These are phyloP conservation scores for Scatophagus argus DNA, from an alignment of 2,113 vertebrate species.

Conservation along the genomic window DNA sequence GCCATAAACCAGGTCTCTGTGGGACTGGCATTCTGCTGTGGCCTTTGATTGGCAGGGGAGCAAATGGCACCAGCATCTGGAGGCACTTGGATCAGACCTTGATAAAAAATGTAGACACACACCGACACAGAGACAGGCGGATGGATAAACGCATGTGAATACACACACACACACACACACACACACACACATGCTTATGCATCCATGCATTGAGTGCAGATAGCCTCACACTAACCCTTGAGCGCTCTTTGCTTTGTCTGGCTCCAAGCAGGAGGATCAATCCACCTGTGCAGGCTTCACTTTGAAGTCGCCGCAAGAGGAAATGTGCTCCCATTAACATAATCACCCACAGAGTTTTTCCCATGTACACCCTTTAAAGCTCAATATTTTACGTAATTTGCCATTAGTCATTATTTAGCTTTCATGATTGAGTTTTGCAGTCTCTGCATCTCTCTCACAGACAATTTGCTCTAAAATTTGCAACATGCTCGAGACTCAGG, in stretches of 20 bases:
- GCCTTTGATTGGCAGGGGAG: constrained; percentile 80
- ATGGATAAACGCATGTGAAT: constrained; percentile 13
- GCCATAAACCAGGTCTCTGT: constrained; percentile 49
- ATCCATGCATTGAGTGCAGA: constrained; percentile 1
- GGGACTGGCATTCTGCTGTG: constrained; percentile 66
- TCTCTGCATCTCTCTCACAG: constrained; percentile 8
- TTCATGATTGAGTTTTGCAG: constrained; percentile 16
- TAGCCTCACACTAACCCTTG: constrained; percentile 42
- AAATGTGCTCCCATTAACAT: constrained; percentile 64
- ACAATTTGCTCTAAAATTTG: constrained; percentile 23
- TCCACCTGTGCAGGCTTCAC: constrained; percentile 54
- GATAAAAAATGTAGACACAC: constrained; percentile 54
- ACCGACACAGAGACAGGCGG: background rate
- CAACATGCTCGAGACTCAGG: constrained; percentile 12
- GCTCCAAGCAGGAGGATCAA: constrained; percentile 46
- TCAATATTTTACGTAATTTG: constrained; percentile 62
- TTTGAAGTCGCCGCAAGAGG: constrained; percentile 46
- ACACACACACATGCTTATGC: background rate
- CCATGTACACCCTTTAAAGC: constrained; percentile 51
- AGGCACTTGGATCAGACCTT: constrained; percentile 66
- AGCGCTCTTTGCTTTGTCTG: constrained; percentile 36
- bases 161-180: constrained; percentile 11
- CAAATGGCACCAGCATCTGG: constrained; percentile 76
- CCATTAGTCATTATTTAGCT: constrained; percentile 56
- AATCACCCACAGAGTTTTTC: constrained; percentile 49